Percentiles rank a stretch among this genome's conserved stretches.
Evolutionary conservation across 2,113 vertebrate genomes (phyloP).

Genomic region (Daubentonia madagascariensis): DNA sequence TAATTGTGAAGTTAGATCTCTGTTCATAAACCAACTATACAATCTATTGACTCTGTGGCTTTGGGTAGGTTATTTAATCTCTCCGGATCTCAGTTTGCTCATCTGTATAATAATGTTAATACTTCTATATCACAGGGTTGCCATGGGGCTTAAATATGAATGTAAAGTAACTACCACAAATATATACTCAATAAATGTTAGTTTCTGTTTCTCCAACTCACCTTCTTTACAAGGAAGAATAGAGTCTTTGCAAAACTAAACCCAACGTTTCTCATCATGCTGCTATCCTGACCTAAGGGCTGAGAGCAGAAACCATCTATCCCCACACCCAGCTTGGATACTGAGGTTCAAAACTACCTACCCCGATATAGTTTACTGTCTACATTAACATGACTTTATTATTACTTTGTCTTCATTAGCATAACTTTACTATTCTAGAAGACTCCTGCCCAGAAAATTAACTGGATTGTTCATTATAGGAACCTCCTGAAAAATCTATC

Average conservation of each 20-base stretch:
- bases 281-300: not conserved
- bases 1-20: not conserved
- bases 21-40: not conserved
- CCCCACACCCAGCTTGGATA: not conserved
- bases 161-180: not conserved
- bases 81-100: not conserved
- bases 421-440: not conserved
- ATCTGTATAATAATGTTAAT: not conserved
- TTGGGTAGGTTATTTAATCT: not conserved
- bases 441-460: not conserved
- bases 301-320: not conserved
- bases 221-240: not conserved
- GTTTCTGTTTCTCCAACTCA: not conserved
- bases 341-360: not conserved
- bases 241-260: constrained; percentile 1
- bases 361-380: not conserved
- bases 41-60: not conserved
- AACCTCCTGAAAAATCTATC: not conserved
- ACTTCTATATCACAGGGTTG: not conserved
- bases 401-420: not conserved
- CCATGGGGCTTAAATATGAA: not conserved
- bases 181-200: not conserved
- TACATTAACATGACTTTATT: not conserved
- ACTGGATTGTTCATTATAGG: not conserved
- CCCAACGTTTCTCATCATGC: not conserved